Evolutionary conservation across 35 echinoderm and acorn worm species (phyloP), one percentile per base, ranked within the genome.

Genomic region (Ptychodera flava): DNA sequence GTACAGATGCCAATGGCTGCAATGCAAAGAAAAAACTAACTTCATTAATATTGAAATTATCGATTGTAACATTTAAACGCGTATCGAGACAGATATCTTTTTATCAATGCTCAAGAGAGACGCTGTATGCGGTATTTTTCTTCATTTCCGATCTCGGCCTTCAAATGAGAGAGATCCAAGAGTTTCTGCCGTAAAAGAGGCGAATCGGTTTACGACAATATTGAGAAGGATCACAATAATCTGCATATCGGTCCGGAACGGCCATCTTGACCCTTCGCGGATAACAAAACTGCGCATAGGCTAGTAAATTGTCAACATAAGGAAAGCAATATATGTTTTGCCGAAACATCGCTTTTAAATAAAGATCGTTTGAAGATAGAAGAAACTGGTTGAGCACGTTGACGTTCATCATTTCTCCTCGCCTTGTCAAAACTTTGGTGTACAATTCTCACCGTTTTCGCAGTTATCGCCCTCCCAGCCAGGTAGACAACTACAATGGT

Each of bases 401-500:
- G 45, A 12, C 6, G 22, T 22, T 22, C 45, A 6, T 64, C 45
- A 6, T 22, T 22, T 22, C 45, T 22, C 45, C 45, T 22, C 45
- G 6, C 6, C 45, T 22, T 22, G 22, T 22, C 45, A 12, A 64
- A 64, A 64, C n/a, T 30, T 15, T 64, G 6, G 6, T 64, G 45
- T 6, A 22, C 6, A 12, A 76, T 28, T 33, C 90, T 83, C 87
- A 93, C 92, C 88, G 45, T 34, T 77, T 77, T 93, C 88, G 30
- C 92, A 93, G 32, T 86, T 79, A 33, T 90, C 92, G 6, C 92
- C 92, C 52, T 86, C 79, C 84, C 88, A 93, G n/a, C 92, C 92
- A 29, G 92, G 79, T 28, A 82, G 76, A 52, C 92, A 93, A 0
- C 36, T 35, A 84, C 92, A 93, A 1, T 84, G 89, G 75, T 88